These are phyloP conservation scores for Propithecus perrieri DNA, from an alignment of 2,797 vertebrate genomes.

Conservation along the genomic window DNA sequence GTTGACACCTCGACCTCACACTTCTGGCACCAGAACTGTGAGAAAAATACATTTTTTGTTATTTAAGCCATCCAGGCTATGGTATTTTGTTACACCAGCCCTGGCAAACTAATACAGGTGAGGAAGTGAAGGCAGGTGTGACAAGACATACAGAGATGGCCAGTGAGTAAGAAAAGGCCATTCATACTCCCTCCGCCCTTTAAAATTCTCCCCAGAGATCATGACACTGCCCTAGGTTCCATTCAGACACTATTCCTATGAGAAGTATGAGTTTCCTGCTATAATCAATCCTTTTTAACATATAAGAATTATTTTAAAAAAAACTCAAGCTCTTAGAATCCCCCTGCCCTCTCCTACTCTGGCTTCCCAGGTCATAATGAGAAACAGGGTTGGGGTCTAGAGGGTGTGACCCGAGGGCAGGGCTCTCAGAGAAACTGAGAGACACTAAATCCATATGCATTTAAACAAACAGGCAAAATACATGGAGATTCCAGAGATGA, in stretches of 20 bases:
- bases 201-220: not conserved
- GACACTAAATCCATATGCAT: not conserved
- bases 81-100: not conserved
- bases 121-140: not conserved
- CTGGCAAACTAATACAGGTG: not conserved
- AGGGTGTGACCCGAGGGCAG: not conserved
- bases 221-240: not conserved
- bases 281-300: not conserved
- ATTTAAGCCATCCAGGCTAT: not conserved
- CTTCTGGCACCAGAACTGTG: not conserved
- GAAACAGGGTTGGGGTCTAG: accelerated
- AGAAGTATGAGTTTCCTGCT: not conserved
- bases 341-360: not conserved
- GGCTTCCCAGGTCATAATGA: not conserved
- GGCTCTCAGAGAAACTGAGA: not conserved
- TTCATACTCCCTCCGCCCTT: not conserved
- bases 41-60: not conserved
- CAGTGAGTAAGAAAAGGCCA: not conserved
- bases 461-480: not conserved
- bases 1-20: not conserved
- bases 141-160: not conserved
- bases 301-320: not conserved
- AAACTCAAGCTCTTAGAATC: not conserved
- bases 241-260: not conserved
- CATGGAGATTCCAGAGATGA: not conserved